Evolutionary conservation across 1,140 invertebrate species (phyloP).

Genomic region (Drosophila mauritiana): DNA sequence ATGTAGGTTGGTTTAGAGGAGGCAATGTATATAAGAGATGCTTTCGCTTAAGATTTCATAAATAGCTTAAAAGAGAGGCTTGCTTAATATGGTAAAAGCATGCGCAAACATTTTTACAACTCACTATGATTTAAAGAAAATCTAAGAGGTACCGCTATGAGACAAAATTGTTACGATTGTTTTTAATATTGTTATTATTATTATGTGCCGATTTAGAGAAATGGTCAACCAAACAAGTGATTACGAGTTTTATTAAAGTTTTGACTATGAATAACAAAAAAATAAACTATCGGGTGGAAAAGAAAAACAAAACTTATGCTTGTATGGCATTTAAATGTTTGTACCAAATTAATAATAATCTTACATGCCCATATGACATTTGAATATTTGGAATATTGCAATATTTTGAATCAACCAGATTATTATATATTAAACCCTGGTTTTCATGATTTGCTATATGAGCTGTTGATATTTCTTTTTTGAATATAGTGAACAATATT

Average conservation of each 20-base stretch:
- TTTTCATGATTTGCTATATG: too few relatives aligned
- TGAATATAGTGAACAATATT: too few relatives aligned
- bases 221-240: conserved; percentile 44
- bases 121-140: conserved; percentile 74
- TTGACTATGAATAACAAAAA: conserved; percentile 6
- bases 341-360: not conserved
- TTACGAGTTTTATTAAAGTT: conserved; percentile 14
- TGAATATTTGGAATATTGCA: not conserved
- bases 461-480: too few relatives aligned
- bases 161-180: conserved; percentile 36
- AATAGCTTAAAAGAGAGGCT: conserved; percentile 64
- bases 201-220: conserved; percentile 45
- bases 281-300: conserved; percentile 1
- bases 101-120: conserved; percentile 80
- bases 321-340: conserved; percentile 19
- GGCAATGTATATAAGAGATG: conserved; percentile 37
- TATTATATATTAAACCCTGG: too few relatives aligned
- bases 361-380: conserved; percentile 25
- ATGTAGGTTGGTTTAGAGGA: conserved; percentile 32
- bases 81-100: conserved; percentile 66
- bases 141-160: conserved; percentile 66
- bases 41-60: conserved; percentile 50
- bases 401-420: not conserved
- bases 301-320: conserved; percentile 1
- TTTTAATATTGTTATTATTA: conserved; percentile 11